Evolutionary conservation across 2,797 vertebrate species (phyloP).

Genomic region (Atherinosoma microstoma): DNA sequence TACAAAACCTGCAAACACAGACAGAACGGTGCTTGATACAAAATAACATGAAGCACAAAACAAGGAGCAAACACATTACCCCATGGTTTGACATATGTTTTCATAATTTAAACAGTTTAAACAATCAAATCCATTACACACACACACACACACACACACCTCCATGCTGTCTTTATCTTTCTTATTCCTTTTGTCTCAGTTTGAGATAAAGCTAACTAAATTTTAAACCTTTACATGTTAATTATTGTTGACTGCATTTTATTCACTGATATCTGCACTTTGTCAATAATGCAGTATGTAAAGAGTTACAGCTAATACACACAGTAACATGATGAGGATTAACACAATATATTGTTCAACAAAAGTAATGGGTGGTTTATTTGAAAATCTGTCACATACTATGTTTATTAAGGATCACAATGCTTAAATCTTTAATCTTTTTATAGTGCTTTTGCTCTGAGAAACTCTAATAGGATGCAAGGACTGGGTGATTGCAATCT

Average conservation of each 20-base stretch:
- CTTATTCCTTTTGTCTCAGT: not conserved
- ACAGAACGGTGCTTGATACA: not conserved
- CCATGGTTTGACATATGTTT: not conserved
- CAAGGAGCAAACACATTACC: not conserved
- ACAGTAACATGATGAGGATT: not conserved
- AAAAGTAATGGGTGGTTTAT: not conserved
- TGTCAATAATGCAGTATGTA: not conserved
- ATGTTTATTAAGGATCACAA: conserved; percentile 12
- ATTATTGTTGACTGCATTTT: not conserved
- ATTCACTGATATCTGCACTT: not conserved
- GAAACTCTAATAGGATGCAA: conserved; percentile 15
- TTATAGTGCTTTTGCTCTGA: conserved; percentile 13
- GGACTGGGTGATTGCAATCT: conserved; percentile 1
- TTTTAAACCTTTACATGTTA: not conserved
- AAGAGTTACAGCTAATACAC: not conserved
- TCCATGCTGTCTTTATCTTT: not conserved
- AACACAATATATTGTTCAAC: not conserved
- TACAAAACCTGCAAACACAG: not conserved
- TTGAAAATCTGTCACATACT: not conserved
- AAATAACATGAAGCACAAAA: not conserved
- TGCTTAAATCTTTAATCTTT: not conserved
- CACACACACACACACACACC: not conserved
- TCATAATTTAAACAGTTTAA: not conserved
- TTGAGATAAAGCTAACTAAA: not conserved
- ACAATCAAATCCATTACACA: not conserved